Evolutionary conservation across 2,113 vertebrate species (phyloP).

Genomic region (Microtus richardsoni): DNA sequence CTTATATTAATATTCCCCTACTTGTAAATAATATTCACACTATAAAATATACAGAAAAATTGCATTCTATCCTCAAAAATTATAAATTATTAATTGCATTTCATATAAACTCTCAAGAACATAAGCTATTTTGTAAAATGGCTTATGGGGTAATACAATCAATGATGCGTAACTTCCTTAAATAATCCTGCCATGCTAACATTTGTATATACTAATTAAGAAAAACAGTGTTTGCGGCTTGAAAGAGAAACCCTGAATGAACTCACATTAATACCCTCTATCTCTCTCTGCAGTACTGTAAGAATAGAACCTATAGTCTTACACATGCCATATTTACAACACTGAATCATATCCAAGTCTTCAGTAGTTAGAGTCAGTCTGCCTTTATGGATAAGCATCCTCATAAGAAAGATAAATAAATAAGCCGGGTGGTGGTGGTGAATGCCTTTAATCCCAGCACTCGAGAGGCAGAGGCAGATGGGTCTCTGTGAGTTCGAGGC

Average conservation of each 20-base stretch:
- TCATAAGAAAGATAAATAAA: not conserved
- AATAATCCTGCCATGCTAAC: not conserved
- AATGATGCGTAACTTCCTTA: not conserved
- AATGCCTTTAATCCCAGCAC: too few species aligned
- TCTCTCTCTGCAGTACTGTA: not conserved
- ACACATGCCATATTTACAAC: not conserved
- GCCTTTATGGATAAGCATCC: not conserved
- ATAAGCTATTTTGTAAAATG: slow-evolving; percentile 24
- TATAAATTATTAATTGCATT: not conserved
- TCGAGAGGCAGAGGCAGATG: too few species aligned
- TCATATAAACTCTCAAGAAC: not conserved
- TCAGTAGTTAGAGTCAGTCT: not conserved
- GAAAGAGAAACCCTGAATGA: slow-evolving; percentile 1
- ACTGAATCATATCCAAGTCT: not conserved
- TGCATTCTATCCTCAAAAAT: not conserved
- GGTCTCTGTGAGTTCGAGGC: too few species aligned
- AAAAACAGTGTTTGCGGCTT: not conserved
- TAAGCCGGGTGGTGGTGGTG: too few species aligned
- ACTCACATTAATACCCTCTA: not conserved
- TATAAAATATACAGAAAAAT: not conserved
- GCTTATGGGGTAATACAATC: not conserved
- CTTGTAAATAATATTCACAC: not conserved
- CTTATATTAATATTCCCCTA: not conserved
- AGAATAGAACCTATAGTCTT: not conserved
- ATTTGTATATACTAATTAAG: not conserved